Evolutionary conservation across 92 coral and sea anemone genomes (phyloP), one percentile per base, ranked within the genome.

Genomic region (Pocillopora grandis): DNA sequence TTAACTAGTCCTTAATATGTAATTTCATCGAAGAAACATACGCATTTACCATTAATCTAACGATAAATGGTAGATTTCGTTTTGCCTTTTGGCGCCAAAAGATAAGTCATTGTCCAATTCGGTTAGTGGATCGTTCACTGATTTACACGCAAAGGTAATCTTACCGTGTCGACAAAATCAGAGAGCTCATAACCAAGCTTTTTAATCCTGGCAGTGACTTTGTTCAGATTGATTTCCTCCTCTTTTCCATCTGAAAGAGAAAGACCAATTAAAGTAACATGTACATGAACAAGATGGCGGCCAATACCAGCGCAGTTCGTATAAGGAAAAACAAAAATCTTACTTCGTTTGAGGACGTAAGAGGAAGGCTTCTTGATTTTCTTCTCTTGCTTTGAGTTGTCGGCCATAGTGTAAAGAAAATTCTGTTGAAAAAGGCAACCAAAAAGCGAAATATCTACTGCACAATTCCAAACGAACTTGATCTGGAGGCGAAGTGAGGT

Each of bases 91-190:
- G 72, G 86, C 80, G 80, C 80, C 80, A 74, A 73, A 83, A 74
- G 36, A 9, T 49, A 11, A 27, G 21, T n/a, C 58, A 67, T 19
- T 27, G 31, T 62, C 0, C 58, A 65, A 63, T 79, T 79, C 64
- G 31, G 18, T 31, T 64, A 57, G 20, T 33, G 4, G 18, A 19
- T 52, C 13, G 75, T 70, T 70, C 77, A 21, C 13, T 18, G 18
- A 11, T 42, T 42, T 42, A 0, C 52, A 42, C 52, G 52, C 8
- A 73, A 0, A 65, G 42, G 12, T 79, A 3, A 42, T 17, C 98
- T 92, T 96, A 96, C 98, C 88, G 95, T 92, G 12, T 88, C 94
- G 18, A 94, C 96, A 79, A 89, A 97, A 55, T 94, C 98, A 66
- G 92, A 92, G 55, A 97, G 78, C 33, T 95, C 98, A 84, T 92